A percentile compares a stretch with the other conserved stretches of the same genome.
phyloP scores from a whole-genome alignment of 2,797 vertebrate species.

The Eptatretus atami region DNA sequence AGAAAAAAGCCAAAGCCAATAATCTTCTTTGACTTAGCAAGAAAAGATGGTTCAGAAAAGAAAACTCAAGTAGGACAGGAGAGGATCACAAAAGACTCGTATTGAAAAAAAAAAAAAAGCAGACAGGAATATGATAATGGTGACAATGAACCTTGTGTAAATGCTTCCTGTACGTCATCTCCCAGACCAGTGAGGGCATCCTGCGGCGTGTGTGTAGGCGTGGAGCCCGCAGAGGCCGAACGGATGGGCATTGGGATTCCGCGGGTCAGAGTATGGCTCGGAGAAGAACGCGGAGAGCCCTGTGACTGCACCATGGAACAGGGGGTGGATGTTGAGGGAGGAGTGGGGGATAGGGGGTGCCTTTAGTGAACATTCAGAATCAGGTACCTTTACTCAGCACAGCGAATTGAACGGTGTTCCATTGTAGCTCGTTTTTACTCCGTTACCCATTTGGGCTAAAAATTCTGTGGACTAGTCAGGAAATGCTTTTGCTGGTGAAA shows the following conservation, averaged over 20 bases:
- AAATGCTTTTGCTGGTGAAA: too few relatives aligned
- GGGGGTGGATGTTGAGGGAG: neutral
- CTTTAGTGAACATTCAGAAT: too few relatives aligned
- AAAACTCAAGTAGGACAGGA: constrained; percentile 12
- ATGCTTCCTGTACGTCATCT: constrained; percentile 89
- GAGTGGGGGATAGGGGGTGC: too few relatives aligned
- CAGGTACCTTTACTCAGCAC: too few relatives aligned
- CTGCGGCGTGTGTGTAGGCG: constrained; percentile 63
- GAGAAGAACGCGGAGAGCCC: constrained; percentile 64
- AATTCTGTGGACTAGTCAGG: too few relatives aligned
- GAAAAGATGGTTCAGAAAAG: constrained; percentile 9
- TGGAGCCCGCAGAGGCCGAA: constrained; percentile 51
- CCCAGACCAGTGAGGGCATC: constrained; percentile 88
- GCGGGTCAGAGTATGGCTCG: constrained; percentile 63
- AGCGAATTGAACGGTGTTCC: too few relatives aligned
- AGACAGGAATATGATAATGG: constrained; percentile 7
- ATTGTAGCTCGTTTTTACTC: too few relatives aligned
- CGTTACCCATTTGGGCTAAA: too few relatives aligned
- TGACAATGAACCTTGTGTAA: constrained; percentile 39
- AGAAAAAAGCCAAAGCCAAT: too few relatives aligned
- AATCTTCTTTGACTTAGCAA: too few relatives aligned
- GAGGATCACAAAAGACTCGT: constrained; percentile 11
- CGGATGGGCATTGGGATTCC: constrained; percentile 65
- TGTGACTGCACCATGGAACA: constrained; percentile 46
- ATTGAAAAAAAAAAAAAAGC: constrained; percentile 11